Percentiles rank a stretch among this genome's conserved stretches.
These are phyloP conservation scores for Tenthredo distinguenda DNA, from an alignment of 2,888 invertebrate species.

Conservation along the genomic window DNA sequence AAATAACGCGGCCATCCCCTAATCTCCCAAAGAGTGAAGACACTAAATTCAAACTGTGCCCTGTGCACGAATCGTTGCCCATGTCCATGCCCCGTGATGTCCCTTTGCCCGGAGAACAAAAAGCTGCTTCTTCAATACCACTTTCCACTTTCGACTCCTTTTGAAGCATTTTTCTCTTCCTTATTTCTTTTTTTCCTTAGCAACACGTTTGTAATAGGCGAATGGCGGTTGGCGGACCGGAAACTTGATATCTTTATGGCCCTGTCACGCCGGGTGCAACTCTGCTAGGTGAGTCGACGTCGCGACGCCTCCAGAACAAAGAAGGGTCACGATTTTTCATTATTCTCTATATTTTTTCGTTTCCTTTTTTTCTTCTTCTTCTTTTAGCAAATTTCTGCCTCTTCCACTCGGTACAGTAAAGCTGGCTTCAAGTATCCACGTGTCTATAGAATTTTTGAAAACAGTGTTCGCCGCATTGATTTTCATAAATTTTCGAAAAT, in stretches of 20 bases:
- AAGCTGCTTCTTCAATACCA: slow-evolving; percentile 20
- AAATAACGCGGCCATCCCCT: background rate
- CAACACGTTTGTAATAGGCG: background rate
- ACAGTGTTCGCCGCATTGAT: too few relatives aligned
- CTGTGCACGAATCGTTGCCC: background rate
- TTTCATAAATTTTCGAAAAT: too few relatives aligned
- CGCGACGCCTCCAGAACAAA: background rate
- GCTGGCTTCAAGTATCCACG: background rate
- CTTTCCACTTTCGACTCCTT: background rate
- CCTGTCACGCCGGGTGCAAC: slow-evolving; percentile 1
- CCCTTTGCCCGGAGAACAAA: slow-evolving; percentile 3
- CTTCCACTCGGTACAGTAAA: background rate
- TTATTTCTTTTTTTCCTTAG: background rate
- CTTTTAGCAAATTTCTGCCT: background rate
- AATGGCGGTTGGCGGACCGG: slow-evolving; percentile 23
- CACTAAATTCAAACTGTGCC: slow-evolving; percentile 16
- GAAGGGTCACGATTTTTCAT: slow-evolving; percentile 1
- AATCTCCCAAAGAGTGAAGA: background rate
- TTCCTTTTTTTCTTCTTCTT: background rate
- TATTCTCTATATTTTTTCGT: background rate
- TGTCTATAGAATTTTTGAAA: too few relatives aligned
- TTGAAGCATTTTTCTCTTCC: background rate
- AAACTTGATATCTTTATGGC: slow-evolving; percentile 44
- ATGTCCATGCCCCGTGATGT: background rate
- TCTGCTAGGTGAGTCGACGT: background rate